Percentiles rank a stretch among this genome's conserved stretches.
These are phyloP conservation scores for Ennomos fuscantarius DNA, from an alignment of 2,888 invertebrate species.

Conservation along the genomic window DNA sequence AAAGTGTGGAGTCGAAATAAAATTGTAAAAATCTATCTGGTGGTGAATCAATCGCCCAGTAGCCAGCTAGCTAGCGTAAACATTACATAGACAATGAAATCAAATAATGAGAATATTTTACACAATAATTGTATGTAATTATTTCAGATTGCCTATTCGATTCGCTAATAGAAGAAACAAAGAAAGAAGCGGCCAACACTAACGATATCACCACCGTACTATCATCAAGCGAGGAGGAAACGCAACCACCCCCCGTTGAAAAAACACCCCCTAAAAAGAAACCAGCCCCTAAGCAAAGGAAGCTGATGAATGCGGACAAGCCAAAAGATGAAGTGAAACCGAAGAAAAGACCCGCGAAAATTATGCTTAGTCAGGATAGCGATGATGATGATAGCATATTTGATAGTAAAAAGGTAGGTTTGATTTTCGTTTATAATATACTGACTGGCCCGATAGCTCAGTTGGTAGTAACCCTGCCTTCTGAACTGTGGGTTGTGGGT, in stretches of 20 bases:
- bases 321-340: slow-evolving; percentile 55
- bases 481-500: no score
- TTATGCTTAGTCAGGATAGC: slow-evolving; percentile 61
- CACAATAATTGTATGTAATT: background rate
- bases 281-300: slow-evolving; percentile 64
- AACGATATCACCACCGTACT: slow-evolving; percentile 41
- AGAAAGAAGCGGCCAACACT: slow-evolving; percentile 56
- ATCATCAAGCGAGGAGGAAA: slow-evolving; percentile 61
- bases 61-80: no score
- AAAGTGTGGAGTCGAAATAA: no score
- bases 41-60: no score
- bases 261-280: slow-evolving; percentile 68
- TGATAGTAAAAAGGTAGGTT: slow-evolving; percentile 74
- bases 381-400: slow-evolving; percentile 81
- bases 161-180: slow-evolving; percentile 78
- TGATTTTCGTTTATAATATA: no score
- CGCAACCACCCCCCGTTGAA: slow-evolving; percentile 38
- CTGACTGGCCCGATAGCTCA: no score
- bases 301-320: slow-evolving; percentile 57
- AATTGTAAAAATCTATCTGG: no score
- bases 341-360: slow-evolving; percentile 72
- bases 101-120: no score
- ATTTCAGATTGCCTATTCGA: slow-evolving; percentile 78
- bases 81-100: no score
- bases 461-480: no score